phyloP scores from a whole-genome alignment of 2,888 invertebrate species.

The Eupithecia abbreviata region DNA sequence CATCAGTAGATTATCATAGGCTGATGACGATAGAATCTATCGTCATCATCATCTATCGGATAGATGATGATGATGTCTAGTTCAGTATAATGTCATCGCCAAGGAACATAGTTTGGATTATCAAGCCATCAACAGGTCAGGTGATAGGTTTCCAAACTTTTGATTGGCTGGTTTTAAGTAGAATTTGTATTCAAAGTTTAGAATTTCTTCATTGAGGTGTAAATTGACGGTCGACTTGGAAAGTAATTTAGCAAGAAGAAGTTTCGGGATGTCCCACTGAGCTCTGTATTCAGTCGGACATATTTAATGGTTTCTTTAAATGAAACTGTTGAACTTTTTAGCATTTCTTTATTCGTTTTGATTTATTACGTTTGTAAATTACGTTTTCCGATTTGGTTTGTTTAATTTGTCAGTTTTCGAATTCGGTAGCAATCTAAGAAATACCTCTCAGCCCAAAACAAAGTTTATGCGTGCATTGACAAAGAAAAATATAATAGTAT shows the following conservation, averaged over 20 bases:
- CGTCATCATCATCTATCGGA: too few relatives aligned
- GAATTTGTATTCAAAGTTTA: slow-evolving; percentile 67
- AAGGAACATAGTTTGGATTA: slow-evolving; percentile 26
- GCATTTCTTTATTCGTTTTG: slow-evolving; percentile 10
- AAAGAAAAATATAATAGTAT: too few relatives aligned
- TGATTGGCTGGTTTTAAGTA: slow-evolving; percentile 65
- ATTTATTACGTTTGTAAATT: neutral
- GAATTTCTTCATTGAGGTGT: slow-evolving; percentile 65
- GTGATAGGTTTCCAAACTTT: slow-evolving; percentile 57
- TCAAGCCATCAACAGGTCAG: slow-evolving; percentile 37
- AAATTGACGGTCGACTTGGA: slow-evolving; percentile 66
- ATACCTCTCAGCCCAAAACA: too few relatives aligned
- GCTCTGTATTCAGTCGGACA: slow-evolving; percentile 36
- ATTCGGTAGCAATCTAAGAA: too few relatives aligned
- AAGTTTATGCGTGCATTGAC: too few relatives aligned
- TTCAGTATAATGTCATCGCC: slow-evolving; percentile 12
- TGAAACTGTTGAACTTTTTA: slow-evolving; percentile 20
- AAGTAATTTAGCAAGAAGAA: slow-evolving; percentile 62
- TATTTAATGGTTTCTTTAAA: slow-evolving; percentile 33
- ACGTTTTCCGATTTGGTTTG: neutral
- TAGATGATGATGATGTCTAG: too few relatives aligned
- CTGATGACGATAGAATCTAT: too few relatives aligned
- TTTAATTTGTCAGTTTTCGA: neutral
- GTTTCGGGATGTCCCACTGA: slow-evolving; percentile 50
- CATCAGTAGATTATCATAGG: too few relatives aligned